Conservation (phyloP, 2,888 invertebrate genomes). For the Callyntrura guangdongensis region DNA sequence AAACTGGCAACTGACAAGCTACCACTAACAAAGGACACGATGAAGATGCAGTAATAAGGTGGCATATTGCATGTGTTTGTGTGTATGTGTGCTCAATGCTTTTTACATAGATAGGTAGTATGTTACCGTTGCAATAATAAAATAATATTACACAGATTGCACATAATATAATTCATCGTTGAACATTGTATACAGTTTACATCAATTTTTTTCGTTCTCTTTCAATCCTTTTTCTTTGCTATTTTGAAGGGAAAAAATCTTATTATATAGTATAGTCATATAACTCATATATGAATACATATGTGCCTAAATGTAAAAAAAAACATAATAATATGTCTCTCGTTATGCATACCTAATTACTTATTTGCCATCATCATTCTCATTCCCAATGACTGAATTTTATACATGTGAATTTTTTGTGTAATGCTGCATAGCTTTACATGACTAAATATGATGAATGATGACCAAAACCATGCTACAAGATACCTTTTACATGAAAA, state of each 20-base stretch:
- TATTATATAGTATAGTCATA: neutral
- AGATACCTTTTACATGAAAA: no score
- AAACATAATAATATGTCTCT: no score
- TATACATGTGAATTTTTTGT: no score
- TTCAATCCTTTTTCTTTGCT: neutral
- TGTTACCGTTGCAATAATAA: neutral
- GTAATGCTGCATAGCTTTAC: no score
- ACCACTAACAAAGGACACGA: no score
- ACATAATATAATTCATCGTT: constrained; percentile 24
- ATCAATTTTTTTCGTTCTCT: constrained; percentile 34
- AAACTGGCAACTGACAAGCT: constrained; percentile 62
- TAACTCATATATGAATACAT: no score
- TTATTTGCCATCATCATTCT: no score
- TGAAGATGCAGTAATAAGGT: constrained; percentile 16
- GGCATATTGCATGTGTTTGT: neutral
- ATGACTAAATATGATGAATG: no score
- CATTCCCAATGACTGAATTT: no score
- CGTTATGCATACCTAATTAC: no score
- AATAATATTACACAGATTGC: constrained; percentile 45
- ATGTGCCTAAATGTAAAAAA: no score
- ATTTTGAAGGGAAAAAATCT: neutral
- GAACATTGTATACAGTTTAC: constrained; percentile 29
- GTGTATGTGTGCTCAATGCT: neutral
- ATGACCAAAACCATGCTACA: no score
- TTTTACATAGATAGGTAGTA: neutral